Percentiles rank a stretch among this genome's conserved stretches.
Conservation (phyloP, 53 echinoderm and acorn worm species). For the Mesocentrotus franciscanus region DNA sequence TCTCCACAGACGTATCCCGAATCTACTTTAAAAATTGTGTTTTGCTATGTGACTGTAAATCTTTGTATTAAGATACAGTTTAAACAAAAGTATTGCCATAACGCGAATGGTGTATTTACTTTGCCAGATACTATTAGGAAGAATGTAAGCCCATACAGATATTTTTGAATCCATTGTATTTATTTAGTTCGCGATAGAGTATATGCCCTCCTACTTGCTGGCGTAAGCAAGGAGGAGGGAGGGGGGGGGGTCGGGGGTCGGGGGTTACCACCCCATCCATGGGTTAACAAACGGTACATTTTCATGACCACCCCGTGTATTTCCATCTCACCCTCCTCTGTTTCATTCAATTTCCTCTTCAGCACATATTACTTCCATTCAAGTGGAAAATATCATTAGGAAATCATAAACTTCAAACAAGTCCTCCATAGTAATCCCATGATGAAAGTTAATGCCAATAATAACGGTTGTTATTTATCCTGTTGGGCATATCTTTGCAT, state of each 20-base stretch:
- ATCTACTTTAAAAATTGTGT: background rate
- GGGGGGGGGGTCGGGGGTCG: too few relatives aligned
- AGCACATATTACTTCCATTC: background rate
- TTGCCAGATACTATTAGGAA: background rate
- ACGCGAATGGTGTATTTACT: background rate
- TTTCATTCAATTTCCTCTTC: slow-evolving; percentile 30
- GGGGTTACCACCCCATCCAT: background rate
- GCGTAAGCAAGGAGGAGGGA: background rate
- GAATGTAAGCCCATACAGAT: too few relatives aligned
- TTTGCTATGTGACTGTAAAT: background rate
- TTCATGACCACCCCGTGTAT: background rate
- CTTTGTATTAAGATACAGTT: background rate
- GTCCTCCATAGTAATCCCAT: background rate
- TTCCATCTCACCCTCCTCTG: background rate
- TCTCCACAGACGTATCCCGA: background rate
- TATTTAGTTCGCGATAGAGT: too few relatives aligned
- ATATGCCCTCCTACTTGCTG: too few relatives aligned
- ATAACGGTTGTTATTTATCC: background rate
- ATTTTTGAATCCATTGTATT: too few relatives aligned
- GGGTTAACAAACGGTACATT: background rate
- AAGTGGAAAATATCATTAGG: slow-evolving; percentile 26
- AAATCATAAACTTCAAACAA: background rate
- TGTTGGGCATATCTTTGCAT: background rate
- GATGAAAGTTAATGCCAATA: background rate
- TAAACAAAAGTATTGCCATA: background rate